A percentile compares a stretch with the other conserved stretches of the same genome.
Evolutionary conservation across 2,113 vertebrate species (phyloP).

Genomic region (Osmerus mordax): DNA sequence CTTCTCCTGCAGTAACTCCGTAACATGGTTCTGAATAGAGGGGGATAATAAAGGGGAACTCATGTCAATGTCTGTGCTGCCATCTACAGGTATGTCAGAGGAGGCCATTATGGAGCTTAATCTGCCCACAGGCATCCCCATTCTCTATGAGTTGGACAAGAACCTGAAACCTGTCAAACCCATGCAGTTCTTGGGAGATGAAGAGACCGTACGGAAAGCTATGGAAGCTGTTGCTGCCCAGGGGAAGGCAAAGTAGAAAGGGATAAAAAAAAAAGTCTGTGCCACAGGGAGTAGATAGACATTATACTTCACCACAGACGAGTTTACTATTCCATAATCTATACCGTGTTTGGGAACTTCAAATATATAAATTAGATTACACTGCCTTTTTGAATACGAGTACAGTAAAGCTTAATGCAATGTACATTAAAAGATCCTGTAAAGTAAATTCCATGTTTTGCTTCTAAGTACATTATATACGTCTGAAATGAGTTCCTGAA

Average conservation of each 20-base stretch:
- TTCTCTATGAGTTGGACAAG: slow-evolving; percentile 84
- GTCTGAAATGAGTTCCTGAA: no score
- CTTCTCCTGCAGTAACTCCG: neutral
- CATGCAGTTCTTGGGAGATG: slow-evolving; percentile 86
- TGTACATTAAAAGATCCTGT: no score
- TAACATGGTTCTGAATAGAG: no score
- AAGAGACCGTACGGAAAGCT: slow-evolving; percentile 84
- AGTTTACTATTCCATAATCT: no score
- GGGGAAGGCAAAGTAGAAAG: slow-evolving; percentile 81
- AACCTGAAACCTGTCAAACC: slow-evolving; percentile 85
- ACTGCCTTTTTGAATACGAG: no score
- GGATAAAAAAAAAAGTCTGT: neutral
- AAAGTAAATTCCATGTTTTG: no score
- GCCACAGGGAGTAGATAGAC: neutral
- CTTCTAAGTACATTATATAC: no score
- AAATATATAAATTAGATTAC: no score
- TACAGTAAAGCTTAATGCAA: no score
- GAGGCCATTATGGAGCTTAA: slow-evolving; percentile 89
- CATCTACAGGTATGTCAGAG: slow-evolving; percentile 77
- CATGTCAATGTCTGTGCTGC: neutral
- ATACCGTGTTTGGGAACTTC: no score
- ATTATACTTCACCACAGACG: no score
- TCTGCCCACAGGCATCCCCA: slow-evolving; percentile 84
- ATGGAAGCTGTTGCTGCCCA: slow-evolving; percentile 87
- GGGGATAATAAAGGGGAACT: neutral